Conservation (phyloP, 2,113 vertebrate genomes). For the Nipponia nippon region DNA sequence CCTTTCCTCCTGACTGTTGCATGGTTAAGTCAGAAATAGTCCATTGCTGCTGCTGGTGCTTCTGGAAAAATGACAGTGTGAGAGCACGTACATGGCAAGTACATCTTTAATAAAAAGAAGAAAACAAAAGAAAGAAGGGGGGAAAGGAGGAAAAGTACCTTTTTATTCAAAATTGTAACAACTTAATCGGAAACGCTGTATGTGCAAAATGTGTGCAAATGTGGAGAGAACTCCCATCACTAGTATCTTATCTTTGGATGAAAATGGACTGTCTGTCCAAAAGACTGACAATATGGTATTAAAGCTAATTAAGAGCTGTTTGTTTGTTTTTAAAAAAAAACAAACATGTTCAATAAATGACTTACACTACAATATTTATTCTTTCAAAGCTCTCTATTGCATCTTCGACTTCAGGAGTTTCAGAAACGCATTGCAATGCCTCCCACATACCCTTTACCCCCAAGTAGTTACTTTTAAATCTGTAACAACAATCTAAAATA, state of each 20-base stretch:
- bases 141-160: background rate
- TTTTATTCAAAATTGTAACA: background rate
- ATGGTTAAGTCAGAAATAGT: background rate
- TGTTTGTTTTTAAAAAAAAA: background rate
- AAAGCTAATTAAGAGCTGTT: background rate
- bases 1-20: background rate
- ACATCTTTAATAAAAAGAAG: background rate
- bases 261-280: background rate
- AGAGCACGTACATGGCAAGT: background rate
- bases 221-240: background rate
- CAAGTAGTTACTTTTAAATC: background rate
- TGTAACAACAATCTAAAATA: background rate
- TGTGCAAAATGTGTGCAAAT: background rate
- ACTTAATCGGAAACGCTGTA: background rate
- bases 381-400: background rate
- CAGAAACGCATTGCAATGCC: background rate
- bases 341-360: background rate
- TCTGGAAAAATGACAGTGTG: background rate
- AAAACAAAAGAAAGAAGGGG: accelerated
- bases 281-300: background rate
- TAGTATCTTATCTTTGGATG: background rate
- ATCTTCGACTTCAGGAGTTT: background rate
- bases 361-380: background rate
- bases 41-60: background rate
- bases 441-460: background rate